phyloP scores from a whole-genome alignment of 2,888 invertebrate genomes.

The Ormyrus thymus region DNA sequence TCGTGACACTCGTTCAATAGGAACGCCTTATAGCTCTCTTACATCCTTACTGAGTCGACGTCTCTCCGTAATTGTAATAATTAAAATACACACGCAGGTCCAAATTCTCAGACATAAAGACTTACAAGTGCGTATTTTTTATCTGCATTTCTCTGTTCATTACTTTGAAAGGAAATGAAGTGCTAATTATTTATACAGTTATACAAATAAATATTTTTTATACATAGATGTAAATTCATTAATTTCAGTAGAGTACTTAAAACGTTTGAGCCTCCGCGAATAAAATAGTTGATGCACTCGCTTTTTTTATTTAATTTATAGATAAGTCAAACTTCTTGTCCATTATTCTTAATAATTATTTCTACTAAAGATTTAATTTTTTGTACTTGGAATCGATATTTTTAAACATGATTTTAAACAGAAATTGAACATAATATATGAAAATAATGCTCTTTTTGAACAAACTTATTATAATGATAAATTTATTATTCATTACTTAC shows the following conservation, averaged over 20 bases:
- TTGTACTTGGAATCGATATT: too few species aligned
- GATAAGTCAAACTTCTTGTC: too few species aligned
- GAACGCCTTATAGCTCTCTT: background rate
- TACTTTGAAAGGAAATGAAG: background rate
- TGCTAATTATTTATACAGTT: slow-evolving; percentile 17
- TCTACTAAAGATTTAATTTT: too few species aligned
- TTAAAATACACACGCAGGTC: slow-evolving; percentile 7
- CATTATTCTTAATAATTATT: too few species aligned
- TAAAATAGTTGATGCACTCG: background rate
- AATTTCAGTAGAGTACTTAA: too few species aligned
- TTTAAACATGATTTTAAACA: too few species aligned
- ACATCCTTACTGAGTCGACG: background rate
- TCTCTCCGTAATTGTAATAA: slow-evolving; percentile 2
- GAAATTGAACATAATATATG: too few species aligned
- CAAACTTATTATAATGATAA: too few species aligned
- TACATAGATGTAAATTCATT: slow-evolving; percentile 10
- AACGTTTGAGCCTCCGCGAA: background rate
- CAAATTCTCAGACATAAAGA: slow-evolving; percentile 28
- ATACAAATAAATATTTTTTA: slow-evolving; percentile 15
- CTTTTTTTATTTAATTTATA: too few species aligned
- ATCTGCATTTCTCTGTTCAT: slow-evolving; percentile 32
- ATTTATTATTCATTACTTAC: too few species aligned
- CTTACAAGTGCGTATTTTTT: slow-evolving; percentile 32
- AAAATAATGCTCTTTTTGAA: too few species aligned
- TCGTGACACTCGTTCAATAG: background rate